Percentiles rank a stretch among this genome's conserved stretches.
These are phyloP conservation scores for Philereme transversata DNA, from an alignment of 2,888 invertebrate genomes.

Conservation along the genomic window DNA sequence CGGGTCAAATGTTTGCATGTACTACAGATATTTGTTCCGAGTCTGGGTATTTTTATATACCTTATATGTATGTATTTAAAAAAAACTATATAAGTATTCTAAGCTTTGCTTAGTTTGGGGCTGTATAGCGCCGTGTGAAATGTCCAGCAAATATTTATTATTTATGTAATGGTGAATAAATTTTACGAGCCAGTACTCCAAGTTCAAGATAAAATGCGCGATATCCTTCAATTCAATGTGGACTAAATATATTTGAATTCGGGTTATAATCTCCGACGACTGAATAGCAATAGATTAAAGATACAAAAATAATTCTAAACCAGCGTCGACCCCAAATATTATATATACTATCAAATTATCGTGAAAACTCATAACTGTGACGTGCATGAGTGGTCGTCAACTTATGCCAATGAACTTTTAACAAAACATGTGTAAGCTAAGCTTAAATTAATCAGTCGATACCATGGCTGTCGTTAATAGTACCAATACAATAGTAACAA, in stretches of 20 bases:
- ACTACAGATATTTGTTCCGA: too few species aligned
- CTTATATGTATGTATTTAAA: too few species aligned
- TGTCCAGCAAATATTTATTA: too few species aligned
- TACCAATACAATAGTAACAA: slow-evolving; percentile 16
- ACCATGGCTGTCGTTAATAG: slow-evolving; percentile 14
- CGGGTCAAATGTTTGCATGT: too few species aligned
- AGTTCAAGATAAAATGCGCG: background rate
- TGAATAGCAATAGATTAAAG: slow-evolving; percentile 25
- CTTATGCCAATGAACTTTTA: slow-evolving; percentile 57
- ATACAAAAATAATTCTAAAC: slow-evolving; percentile 27
- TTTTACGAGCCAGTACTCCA: background rate
- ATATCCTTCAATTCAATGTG: background rate
- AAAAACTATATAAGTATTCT: too few species aligned
- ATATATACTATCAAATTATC: slow-evolving; percentile 61
- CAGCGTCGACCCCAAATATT: slow-evolving; percentile 43
- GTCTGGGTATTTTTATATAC: too few species aligned
- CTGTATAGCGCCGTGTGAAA: too few species aligned
- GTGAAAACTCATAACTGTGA: slow-evolving; percentile 48
- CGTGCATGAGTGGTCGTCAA: slow-evolving; percentile 47
- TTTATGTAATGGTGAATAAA: background rate
- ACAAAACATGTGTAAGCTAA: slow-evolving; percentile 33
- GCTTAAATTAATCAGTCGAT: slow-evolving; percentile 35
- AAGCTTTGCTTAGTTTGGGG: too few species aligned
- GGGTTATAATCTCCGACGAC: slow-evolving; percentile 16
- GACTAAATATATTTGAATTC: slow-evolving; percentile 18